Base-by-base conservation (phyloP, 2,888 invertebrate genomes). In the Leptopterna dolabrata region DNA sequence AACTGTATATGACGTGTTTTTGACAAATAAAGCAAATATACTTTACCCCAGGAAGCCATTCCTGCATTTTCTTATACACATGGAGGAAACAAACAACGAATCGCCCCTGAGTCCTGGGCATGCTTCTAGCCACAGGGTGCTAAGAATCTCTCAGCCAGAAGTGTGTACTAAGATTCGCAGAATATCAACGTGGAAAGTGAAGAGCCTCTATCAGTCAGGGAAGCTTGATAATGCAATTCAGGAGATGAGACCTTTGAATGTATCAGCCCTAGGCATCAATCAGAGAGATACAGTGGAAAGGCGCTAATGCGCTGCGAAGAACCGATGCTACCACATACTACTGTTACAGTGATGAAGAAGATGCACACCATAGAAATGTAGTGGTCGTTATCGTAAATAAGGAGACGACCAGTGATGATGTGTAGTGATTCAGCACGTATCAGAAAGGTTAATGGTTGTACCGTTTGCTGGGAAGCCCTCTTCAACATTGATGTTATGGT, bases 31-130 rank as follows among this genome's bases (percentile, higher is more conserved):
- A n/a, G n/a, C n/a, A n/a, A n/a, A n/a, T n/a, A n/a, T 76, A 76
- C 36, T 76, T 36, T 76, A 36, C 76, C 76, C 41, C 41, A n/a
- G 76, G 76, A 76, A 76, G 76, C 41, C 76, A 76, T 36, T 76
- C 76, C 76, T 76, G 76, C 36, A 76, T n/a, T n/a, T 76, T 76
- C 76, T 76, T 76, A 36, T 76, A 76, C 76, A 36, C 76, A 76
- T 41, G 76, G 76, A 76, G 41, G 76, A 76, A 76, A 76, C 6
- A 7, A 36, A 76, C 30, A 76, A 41, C 76, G 76, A 76, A 76
- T 36, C 76, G 76, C 36, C 73, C 41, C 76, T 76, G 76, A 76
- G 76, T 76, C 76, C 76, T 76, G 76, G 76, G 41, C 76, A 76
- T 36, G 41, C 41, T 30, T 29, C 16, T 2, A 76, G 76, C 41